These are phyloP conservation scores for Galagoides demidoff DNA, from an alignment of 2,797 vertebrate genomes.

Conservation along the genomic window DNA sequence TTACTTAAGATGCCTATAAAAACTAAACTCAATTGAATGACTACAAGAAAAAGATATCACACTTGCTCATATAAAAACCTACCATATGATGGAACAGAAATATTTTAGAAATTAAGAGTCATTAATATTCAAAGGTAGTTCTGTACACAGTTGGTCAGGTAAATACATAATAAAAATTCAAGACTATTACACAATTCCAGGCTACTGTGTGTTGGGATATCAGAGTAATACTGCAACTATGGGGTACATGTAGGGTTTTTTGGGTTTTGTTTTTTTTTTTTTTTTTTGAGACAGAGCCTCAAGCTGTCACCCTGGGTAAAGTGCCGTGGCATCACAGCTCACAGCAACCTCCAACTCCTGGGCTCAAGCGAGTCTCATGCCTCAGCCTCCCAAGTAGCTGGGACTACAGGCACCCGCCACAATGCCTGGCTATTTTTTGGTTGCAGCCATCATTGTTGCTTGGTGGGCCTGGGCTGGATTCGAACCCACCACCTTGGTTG, in stretches of 20 bases:
- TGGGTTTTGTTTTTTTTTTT: too few relatives aligned
- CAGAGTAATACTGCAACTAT: not conserved
- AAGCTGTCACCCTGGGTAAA: too few relatives aligned
- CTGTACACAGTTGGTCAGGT: not conserved
- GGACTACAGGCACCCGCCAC: too few relatives aligned
- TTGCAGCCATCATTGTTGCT: too few relatives aligned
- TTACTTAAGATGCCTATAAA: not conserved
- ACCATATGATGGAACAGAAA: not conserved
- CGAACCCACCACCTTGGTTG: too few relatives aligned
- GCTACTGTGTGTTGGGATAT: not conserved
- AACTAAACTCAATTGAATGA: not conserved
- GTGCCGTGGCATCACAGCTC: too few relatives aligned
- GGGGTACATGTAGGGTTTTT: not conserved
- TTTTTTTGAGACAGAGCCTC: too few relatives aligned
- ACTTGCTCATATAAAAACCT: constrained; percentile 43
- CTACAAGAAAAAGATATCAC: not conserved
- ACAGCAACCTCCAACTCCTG: too few relatives aligned
- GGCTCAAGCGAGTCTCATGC: too few relatives aligned
- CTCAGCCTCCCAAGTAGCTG: too few relatives aligned
- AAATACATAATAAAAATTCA: not conserved
- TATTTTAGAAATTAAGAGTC: constrained; percentile 35
- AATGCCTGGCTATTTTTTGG: too few relatives aligned
- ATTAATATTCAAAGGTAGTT: constrained; percentile 33
- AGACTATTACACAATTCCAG: not conserved
- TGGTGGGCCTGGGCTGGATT: too few relatives aligned